Evolutionary conservation across 35 echinoderm and acorn worm species (phyloP).

Genomic region (Ptychodera flava): DNA sequence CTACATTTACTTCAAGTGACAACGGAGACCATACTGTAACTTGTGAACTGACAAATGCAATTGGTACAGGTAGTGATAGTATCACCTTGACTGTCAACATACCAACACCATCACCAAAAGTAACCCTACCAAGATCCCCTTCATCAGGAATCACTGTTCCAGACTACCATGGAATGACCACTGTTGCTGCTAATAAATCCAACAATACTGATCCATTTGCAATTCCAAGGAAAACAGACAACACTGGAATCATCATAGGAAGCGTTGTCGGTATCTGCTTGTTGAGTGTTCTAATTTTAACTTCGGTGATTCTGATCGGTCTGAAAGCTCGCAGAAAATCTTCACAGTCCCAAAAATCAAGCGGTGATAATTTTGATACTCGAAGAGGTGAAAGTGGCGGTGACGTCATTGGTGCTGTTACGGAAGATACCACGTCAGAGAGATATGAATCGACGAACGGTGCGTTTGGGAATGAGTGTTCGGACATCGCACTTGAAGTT

Average conservation of each 20-base stretch:
- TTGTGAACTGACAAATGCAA: background rate
- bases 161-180: too few species aligned
- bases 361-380: too few species aligned
- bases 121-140: background rate
- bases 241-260: background rate
- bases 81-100: background rate
- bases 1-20: background rate
- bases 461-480: too few species aligned
- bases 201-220: too few species aligned
- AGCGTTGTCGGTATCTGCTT: background rate
- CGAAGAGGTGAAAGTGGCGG: too few species aligned
- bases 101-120: background rate
- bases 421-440: too few species aligned
- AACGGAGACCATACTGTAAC: background rate
- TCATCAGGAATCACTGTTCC: background rate
- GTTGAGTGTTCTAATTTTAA: background rate
- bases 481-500: too few species aligned
- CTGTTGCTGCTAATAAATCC: too few species aligned
- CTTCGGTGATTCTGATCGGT: background rate
- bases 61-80: background rate
- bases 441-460: too few species aligned
- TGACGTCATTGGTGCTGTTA: too few species aligned
- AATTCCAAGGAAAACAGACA: too few species aligned
- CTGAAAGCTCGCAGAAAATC: background rate
- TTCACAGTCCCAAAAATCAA: too few species aligned